Conservation (phyloP, 2,113 vertebrate genomes). For the Sprattus sprattus region DNA sequence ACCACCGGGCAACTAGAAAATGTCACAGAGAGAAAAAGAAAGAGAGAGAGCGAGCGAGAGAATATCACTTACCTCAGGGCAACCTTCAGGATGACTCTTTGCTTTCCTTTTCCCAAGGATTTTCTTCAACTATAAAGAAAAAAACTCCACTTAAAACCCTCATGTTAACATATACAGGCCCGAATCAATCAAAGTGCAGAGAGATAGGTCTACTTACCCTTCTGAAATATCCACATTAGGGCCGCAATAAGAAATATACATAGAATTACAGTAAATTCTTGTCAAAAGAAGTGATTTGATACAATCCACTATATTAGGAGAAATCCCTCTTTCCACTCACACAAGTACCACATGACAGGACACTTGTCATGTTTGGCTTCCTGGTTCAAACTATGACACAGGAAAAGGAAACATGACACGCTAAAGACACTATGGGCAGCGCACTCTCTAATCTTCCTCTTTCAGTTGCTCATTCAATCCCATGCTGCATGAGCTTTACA, state of each 20-base stretch:
- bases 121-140: conserved; percentile 82
- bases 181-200: neutral
- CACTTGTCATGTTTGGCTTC: neutral
- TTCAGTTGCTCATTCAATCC: neutral
- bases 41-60: neutral
- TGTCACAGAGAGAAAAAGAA: neutral
- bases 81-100: conserved; percentile 52
- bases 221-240: conserved; percentile 8
- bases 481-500: neutral
- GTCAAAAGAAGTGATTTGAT: neutral
- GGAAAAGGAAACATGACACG: neutral
- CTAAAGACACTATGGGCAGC: neutral
- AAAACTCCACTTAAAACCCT: neutral
- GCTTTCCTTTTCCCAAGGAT: conserved; percentile 85
- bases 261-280: neutral
- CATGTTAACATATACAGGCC: neutral
- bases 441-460: neutral
- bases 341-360: neutral
- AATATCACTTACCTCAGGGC: conserved; percentile 55
- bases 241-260: neutral
- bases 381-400: neutral
- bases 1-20: neutral
- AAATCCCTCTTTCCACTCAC: neutral
- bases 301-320: neutral
- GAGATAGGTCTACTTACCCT: conserved; percentile 34